Conservation (phyloP, 2,797 vertebrate genomes). For the Falco concolor region DNA sequence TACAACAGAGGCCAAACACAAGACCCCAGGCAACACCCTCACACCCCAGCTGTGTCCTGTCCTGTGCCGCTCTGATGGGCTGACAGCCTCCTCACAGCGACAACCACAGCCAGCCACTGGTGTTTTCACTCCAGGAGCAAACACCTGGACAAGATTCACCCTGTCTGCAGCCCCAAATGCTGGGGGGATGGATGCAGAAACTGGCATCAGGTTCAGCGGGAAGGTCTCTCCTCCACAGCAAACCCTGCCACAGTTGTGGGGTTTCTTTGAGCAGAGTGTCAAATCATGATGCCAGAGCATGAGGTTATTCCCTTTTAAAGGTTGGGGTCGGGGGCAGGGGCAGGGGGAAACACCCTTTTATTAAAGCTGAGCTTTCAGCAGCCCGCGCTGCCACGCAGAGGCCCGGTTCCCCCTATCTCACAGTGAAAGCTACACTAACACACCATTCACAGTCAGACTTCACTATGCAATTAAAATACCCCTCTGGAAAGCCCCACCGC, state of each 20-base stretch:
- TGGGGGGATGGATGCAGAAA: background rate
- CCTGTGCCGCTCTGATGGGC: fast-evolving
- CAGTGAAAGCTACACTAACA: background rate
- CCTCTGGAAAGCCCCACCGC: background rate
- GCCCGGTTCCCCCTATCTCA: background rate
- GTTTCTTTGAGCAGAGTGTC: background rate
- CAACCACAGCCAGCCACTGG: background rate
- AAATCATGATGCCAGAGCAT: background rate
- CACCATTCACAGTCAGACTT: background rate
- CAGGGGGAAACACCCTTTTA: background rate
- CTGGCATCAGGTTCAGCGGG: background rate
- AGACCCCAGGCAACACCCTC: background rate
- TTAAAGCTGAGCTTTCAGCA: background rate
- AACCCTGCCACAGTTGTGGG: background rate
- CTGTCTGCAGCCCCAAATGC: background rate
- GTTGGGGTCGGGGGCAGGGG: no score
- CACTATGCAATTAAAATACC: background rate
- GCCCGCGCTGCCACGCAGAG: background rate
- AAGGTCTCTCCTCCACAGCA: background rate
- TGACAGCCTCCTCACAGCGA: background rate
- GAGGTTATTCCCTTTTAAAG: background rate
- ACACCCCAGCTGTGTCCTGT: background rate
- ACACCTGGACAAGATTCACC: background rate
- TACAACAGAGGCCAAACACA: background rate
- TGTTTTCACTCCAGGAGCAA: background rate